Evolutionary conservation across 2,113 vertebrate species (phyloP).

Genomic region (Seriola aureovittata): DNA sequence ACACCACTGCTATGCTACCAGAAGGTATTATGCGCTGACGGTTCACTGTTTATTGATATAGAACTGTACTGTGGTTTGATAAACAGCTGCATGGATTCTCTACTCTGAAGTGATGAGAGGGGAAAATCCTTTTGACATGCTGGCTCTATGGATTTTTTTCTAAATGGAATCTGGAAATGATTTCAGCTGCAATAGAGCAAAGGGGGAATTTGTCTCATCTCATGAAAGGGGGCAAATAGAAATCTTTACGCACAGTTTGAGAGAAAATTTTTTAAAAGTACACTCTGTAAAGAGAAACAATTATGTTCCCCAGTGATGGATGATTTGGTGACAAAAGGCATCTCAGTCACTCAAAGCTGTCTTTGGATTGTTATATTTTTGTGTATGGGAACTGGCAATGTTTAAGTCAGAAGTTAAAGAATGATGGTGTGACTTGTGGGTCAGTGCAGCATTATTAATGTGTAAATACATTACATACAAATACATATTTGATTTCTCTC

Average conservation of each 20-base stretch:
- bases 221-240: slow-evolving; percentile 30
- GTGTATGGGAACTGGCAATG: background rate
- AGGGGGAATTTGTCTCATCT: slow-evolving; percentile 47
- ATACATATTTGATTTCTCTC: slow-evolving; percentile 28
- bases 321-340: slow-evolving; percentile 54
- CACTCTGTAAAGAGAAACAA: slow-evolving; percentile 46
- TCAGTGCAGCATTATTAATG: slow-evolving; percentile 32
- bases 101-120: slow-evolving; percentile 62
- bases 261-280: slow-evolving; percentile 1
- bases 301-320: slow-evolving; percentile 42
- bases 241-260: slow-evolving; percentile 43
- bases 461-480: slow-evolving; percentile 13
- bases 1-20: slow-evolving; percentile 27
- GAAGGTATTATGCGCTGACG: slow-evolving; percentile 48
- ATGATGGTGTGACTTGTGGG: slow-evolving; percentile 5
- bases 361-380: slow-evolving; percentile 33
- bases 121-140: slow-evolving; percentile 63
- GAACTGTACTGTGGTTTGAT: slow-evolving; percentile 57
- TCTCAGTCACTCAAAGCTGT: slow-evolving; percentile 32
- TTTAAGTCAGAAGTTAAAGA: slow-evolving; percentile 45
- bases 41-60: slow-evolving; percentile 56
- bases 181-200: slow-evolving; percentile 40
- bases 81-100: slow-evolving; percentile 59
- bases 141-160: slow-evolving; percentile 46
- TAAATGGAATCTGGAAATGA: slow-evolving; percentile 70